phyloP scores from a whole-genome alignment of 2,113 vertebrate species.

The Enhydra lutris region DNA sequence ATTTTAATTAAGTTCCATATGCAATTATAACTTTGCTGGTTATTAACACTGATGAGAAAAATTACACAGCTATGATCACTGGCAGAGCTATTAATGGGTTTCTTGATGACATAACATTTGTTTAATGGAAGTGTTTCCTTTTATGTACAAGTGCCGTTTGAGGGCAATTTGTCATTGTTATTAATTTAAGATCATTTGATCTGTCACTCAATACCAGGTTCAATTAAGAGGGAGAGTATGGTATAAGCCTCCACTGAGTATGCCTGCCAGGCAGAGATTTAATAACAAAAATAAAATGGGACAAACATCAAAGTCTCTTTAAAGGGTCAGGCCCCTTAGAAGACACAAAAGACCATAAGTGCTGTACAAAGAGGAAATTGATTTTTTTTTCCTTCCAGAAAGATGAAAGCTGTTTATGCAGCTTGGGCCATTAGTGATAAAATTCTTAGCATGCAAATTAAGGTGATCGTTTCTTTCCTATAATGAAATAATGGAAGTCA shows the following conservation, averaged over 20 bases:
- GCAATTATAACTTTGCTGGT: constrained; percentile 71
- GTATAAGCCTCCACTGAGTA: constrained; percentile 20
- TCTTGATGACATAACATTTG: constrained; percentile 71
- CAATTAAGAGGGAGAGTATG: constrained; percentile 61
- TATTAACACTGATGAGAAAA: constrained; percentile 75
- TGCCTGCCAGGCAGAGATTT: constrained; percentile 2
- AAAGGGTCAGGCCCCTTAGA: not conserved
- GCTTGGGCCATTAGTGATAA: not conserved
- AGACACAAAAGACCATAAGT: not conserved
- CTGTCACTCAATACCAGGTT: constrained; percentile 56
- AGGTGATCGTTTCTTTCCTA: not conserved
- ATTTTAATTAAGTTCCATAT: constrained; percentile 76
- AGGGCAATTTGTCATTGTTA: constrained; percentile 72
- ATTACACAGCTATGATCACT: constrained; percentile 65
- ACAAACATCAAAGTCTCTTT: constrained; percentile 46
- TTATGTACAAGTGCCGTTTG: constrained; percentile 65
- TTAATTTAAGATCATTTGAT: constrained; percentile 76
- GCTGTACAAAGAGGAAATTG: not conserved
- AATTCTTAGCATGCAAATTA: not conserved
- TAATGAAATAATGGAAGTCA: constrained; percentile 23
- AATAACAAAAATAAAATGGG: constrained; percentile 48
- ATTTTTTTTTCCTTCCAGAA: constrained; percentile 1
- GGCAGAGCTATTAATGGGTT: constrained; percentile 44
- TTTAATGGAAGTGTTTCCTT: constrained; percentile 76
- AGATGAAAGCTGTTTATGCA: not conserved